Conservation (phyloP, 2,888 invertebrate species). For the Chrysodeixis includens region DNA sequence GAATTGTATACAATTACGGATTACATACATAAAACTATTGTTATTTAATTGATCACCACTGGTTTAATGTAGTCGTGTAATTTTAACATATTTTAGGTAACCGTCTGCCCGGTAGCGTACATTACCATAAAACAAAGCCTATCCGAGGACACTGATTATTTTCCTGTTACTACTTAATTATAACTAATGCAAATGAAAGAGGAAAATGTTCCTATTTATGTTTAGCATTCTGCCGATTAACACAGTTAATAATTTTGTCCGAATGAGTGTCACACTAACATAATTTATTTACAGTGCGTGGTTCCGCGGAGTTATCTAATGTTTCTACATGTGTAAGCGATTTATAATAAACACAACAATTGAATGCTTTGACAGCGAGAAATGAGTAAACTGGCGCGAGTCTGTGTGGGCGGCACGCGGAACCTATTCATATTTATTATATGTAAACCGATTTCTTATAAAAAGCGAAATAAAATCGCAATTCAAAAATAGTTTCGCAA, state of each 20-base stretch:
- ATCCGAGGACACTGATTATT: background rate
- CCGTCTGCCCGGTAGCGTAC: no score
- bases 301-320: conserved; percentile 9
- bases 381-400: background rate
- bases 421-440: background rate
- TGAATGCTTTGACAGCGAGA: conserved; percentile 15
- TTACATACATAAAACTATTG: no score
- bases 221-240: background rate
- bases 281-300: conserved; percentile 7
- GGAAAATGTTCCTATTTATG: background rate
- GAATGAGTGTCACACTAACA: conserved; percentile 3
- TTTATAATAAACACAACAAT: conserved; percentile 10
- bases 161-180: background rate
- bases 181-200: background rate
- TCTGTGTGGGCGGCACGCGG: background rate
- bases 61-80: no score
- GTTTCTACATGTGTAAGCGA: conserved; percentile 7
- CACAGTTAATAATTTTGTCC: background rate
- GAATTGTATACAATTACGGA: no score
- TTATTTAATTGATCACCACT: no score
- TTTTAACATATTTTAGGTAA: no score
- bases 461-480: background rate
- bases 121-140: background rate
- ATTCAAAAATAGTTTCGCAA: conserved; percentile 1
- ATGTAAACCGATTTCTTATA: background rate